Conservation (phyloP, 2,113 vertebrate species). For the Gnathonemus longibarbis region DNA sequence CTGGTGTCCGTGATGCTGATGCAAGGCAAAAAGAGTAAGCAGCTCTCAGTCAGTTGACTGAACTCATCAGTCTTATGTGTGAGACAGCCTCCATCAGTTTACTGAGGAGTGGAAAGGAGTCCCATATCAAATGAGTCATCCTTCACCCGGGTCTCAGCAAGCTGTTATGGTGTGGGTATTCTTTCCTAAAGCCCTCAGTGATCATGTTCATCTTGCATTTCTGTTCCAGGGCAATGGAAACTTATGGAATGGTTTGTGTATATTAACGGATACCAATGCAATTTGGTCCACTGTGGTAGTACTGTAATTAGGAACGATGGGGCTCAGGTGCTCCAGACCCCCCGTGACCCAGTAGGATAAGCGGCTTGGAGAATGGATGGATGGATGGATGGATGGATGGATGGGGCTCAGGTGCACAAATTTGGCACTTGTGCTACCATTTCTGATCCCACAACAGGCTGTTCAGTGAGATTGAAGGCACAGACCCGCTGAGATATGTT, state of each 20-base stretch:
- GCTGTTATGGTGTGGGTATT: not conserved
- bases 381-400: not conserved
- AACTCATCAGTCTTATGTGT: not conserved
- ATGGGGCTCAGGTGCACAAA: not conserved
- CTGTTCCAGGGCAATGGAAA: not conserved
- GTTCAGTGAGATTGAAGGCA: not conserved
- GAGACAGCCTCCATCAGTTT: not conserved
- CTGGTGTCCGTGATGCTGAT: not conserved
- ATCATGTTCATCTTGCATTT: not conserved
- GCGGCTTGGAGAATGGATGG: too few species aligned
- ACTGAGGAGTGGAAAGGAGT: not conserved
- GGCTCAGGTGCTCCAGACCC: not conserved
- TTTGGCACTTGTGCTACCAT: not conserved
- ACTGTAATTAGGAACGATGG: not conserved
- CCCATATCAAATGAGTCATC: not conserved
- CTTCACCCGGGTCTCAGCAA: not conserved
- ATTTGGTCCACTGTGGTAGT: not conserved
- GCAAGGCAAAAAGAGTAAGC: not conserved
- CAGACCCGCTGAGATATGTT: not conserved
- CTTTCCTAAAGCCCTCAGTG: not conserved
- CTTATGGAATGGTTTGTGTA: not conserved
- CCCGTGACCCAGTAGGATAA: too few species aligned
- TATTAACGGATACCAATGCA: not conserved
- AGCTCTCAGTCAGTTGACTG: not conserved
- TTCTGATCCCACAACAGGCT: not conserved